phyloP scores from a whole-genome alignment of 35 echinoderm and acorn worm genomes.

The Ophioderma brevispina region DNA sequence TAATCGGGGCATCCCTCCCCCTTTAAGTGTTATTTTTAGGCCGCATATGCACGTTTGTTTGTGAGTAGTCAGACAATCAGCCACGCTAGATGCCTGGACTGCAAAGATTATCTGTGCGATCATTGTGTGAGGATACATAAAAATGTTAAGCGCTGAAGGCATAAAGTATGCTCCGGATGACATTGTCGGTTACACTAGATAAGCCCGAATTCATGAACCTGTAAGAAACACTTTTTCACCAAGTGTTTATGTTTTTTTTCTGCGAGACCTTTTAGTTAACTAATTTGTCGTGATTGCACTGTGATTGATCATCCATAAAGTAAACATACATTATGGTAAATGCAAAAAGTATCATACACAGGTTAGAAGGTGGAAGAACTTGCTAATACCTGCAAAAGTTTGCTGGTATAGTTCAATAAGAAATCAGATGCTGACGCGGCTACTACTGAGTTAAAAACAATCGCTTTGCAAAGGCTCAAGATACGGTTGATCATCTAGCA shows the following conservation, averaged over 20 bases:
- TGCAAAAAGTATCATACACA: too few species aligned
- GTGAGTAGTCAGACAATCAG: slow-evolving; percentile 11
- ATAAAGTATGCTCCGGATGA: background rate
- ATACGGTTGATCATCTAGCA: background rate
- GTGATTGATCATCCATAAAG: background rate
- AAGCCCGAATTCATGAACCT: background rate
- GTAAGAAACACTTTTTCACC: background rate
- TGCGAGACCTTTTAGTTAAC: slow-evolving; percentile 22
- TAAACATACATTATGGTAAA: background rate
- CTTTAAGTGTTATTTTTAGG: too few species aligned
- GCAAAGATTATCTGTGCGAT: slow-evolving; percentile 17
- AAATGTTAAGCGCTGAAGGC: background rate
- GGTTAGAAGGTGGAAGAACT: background rate
- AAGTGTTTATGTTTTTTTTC: slow-evolving; percentile 1
- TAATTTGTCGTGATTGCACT: slow-evolving; percentile 29
- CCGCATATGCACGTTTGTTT: too few species aligned
- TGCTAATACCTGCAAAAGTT: background rate
- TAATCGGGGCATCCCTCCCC: too few species aligned
- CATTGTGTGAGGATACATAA: slow-evolving; percentile 11
- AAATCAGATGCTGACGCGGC: background rate
- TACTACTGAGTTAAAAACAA: background rate
- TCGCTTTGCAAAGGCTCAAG: background rate
- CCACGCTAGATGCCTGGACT: slow-evolving; percentile 21
- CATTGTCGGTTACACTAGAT: too few species aligned
- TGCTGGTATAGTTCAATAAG: background rate